Evolutionary conservation across 2,113 vertebrate genomes (phyloP).

Genomic region (Lepisosteus osseus): DNA sequence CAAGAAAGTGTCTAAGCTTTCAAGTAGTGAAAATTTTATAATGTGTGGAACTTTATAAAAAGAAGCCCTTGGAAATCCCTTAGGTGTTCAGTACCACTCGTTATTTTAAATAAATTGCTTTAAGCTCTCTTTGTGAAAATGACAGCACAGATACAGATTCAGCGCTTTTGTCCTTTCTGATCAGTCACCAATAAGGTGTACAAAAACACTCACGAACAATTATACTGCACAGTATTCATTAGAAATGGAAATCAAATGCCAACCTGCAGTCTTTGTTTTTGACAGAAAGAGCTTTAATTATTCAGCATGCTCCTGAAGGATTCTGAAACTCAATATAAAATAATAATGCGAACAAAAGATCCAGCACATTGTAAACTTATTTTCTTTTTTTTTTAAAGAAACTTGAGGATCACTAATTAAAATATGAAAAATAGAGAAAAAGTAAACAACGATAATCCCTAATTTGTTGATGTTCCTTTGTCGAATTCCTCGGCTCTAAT

Average conservation of each 20-base stretch:
- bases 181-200: slow-evolving; percentile 35
- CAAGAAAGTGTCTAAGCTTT: too few species aligned
- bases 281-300: slow-evolving; percentile 18
- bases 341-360: not conserved
- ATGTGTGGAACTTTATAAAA: too few species aligned
- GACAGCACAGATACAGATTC: not conserved
- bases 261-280: not conserved
- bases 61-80: not conserved
- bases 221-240: not conserved
- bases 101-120: not conserved
- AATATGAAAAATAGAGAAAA: not conserved
- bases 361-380: not conserved
- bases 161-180: slow-evolving; percentile 20
- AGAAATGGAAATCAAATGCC: not conserved
- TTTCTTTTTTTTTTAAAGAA: not conserved
- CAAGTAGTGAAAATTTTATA: too few species aligned
- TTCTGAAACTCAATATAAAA: not conserved
- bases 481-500: too few species aligned
- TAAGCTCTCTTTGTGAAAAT: not conserved
- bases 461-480: too few species aligned
- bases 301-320: not conserved
- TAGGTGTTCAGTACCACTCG: not conserved
- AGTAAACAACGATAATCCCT: not conserved
- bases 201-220: slow-evolving; percentile 9
- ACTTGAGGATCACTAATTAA: slow-evolving; percentile 1